These are phyloP conservation scores for Osmoderma eremita DNA, from an alignment of 2,888 invertebrate species.

Conservation along the genomic window DNA sequence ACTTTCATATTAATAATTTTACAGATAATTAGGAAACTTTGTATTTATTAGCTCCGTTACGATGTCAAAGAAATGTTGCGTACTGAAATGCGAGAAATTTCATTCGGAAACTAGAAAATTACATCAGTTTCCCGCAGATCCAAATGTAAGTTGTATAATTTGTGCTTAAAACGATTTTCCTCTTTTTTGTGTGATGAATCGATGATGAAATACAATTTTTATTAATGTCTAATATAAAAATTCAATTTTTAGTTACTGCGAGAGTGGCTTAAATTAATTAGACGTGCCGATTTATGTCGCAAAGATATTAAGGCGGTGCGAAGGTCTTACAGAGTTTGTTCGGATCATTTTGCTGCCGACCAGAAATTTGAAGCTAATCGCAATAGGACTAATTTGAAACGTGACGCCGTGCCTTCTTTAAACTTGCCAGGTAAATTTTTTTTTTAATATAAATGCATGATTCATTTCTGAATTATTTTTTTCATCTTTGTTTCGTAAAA, in stretches of 20 bases:
- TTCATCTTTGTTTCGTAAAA: too few relatives aligned
- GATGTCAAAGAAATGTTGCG: constrained; percentile 11
- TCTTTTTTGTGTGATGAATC: neutral
- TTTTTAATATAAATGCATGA: neutral
- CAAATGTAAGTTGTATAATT: neutral
- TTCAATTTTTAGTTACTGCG: neutral
- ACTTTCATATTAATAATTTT: too few relatives aligned
- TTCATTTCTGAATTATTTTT: too few relatives aligned
- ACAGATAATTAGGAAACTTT: too few relatives aligned
- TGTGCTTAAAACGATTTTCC: neutral
- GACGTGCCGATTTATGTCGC: neutral
- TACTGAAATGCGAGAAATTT: constrained; percentile 8
- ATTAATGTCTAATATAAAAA: neutral
- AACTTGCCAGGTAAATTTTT: constrained; percentile 16
- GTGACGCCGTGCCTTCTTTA: neutral
- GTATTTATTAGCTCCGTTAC: neutral
- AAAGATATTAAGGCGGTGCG: neutral
- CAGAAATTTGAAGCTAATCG: neutral
- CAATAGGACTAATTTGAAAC: constrained; percentile 7
- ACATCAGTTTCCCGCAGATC: constrained; percentile 10
- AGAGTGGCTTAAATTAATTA: constrained; percentile 6
- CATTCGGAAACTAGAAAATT: neutral
- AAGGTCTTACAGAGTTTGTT: neutral
- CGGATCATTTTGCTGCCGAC: neutral
- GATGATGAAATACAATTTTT: neutral